Conservation (phyloP, 2,888 invertebrate species). For the Erannis defoliaria region DNA sequence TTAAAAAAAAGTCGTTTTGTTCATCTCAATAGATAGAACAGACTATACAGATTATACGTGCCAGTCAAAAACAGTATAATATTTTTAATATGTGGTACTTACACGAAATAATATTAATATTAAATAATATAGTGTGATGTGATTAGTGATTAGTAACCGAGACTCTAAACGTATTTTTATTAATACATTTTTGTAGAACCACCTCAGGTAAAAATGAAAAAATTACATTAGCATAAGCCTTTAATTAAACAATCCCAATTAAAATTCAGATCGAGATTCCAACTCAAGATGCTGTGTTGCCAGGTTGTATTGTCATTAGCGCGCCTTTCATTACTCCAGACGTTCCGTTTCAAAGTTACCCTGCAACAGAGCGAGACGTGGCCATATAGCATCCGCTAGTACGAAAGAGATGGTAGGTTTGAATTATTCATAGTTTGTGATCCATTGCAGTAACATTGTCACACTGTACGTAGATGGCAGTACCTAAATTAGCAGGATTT, state of each 20-base stretch:
- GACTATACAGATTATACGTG: too few species aligned
- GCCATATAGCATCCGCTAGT: slow-evolving; percentile 23
- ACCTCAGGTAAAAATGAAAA: too few species aligned
- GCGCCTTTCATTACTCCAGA: slow-evolving; percentile 20
- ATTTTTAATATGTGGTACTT: too few species aligned
- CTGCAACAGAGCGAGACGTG: slow-evolving; percentile 20
- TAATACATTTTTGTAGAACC: too few species aligned
- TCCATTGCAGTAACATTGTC: slow-evolving; percentile 58
- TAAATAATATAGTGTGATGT: too few species aligned
- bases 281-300: slow-evolving; percentile 17
- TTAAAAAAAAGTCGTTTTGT: too few species aligned
- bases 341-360: slow-evolving; percentile 27
- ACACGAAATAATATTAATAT: too few species aligned
- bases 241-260: background rate
- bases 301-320: slow-evolving; percentile 24
- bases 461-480: slow-evolving; percentile 25
- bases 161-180: too few species aligned
- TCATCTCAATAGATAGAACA: too few species aligned
- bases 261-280: slow-evolving; percentile 16
- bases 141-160: too few species aligned
- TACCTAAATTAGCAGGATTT: background rate
- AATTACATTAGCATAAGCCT: too few species aligned
- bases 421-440: slow-evolving; percentile 65
- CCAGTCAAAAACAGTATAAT: too few species aligned
- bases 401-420: slow-evolving; percentile 50